Evolutionary conservation across 2,888 invertebrate species (phyloP).

Genomic region (Brachyptera putata): DNA sequence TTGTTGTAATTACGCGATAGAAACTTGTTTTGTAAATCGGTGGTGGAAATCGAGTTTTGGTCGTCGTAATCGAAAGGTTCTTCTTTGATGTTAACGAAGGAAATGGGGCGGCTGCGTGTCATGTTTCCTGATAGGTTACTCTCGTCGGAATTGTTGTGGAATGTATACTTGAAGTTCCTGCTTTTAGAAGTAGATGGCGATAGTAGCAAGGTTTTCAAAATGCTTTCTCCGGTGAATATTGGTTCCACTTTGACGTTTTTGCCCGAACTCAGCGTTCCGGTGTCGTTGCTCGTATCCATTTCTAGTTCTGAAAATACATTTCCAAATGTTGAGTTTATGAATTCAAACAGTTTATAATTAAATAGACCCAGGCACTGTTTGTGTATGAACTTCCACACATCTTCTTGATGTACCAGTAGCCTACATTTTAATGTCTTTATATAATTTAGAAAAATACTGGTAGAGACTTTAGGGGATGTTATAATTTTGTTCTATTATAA

Average conservation of each 20-base stretch:
- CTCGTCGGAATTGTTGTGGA: background rate
- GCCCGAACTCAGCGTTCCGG: background rate
- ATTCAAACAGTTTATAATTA: no score
- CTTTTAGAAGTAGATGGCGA: constrained; percentile 5
- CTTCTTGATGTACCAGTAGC: no score
- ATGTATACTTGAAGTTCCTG: background rate
- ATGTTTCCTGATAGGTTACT: background rate
- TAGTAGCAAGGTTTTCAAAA: constrained; percentile 5
- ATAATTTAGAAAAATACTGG: no score
- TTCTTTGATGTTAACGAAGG: background rate
- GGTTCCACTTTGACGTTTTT: constrained; percentile 1
- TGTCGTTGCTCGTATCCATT: background rate
- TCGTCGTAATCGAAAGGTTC: constrained; percentile 11
- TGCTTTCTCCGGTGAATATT: constrained; percentile 5
- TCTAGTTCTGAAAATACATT: background rate
- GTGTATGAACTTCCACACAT: no score
- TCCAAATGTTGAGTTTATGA: background rate
- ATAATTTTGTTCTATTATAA: no score
- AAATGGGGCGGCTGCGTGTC: no score
- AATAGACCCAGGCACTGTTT: no score
- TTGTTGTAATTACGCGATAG: background rate
- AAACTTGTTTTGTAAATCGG: constrained; percentile 6
- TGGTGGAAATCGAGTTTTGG: constrained; percentile 12
- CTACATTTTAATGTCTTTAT: no score
- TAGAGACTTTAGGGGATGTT: no score